Evolutionary conservation across 2,113 vertebrate species (phyloP).

Genomic region (Pomatostomus ruficeps): DNA sequence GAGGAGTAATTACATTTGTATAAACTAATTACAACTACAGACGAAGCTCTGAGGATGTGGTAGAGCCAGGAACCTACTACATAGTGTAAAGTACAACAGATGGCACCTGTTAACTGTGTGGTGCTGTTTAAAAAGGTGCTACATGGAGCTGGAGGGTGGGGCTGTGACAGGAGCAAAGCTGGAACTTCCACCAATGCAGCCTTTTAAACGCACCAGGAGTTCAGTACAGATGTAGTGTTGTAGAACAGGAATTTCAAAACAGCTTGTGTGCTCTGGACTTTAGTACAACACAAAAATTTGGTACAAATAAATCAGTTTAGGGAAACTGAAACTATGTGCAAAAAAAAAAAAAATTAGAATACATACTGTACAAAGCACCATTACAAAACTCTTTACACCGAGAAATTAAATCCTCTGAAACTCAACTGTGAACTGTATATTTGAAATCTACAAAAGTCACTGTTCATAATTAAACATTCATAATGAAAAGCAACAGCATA

Average conservation of each 20-base stretch:
- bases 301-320: constrained; percentile 71
- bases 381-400: constrained; percentile 73
- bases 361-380: constrained; percentile 76
- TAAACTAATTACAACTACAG: constrained; percentile 75
- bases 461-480: constrained; percentile 65
- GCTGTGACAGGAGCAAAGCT: constrained; percentile 44
- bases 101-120: constrained; percentile 43
- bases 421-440: constrained; percentile 57
- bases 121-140: constrained; percentile 63
- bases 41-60: constrained; percentile 70
- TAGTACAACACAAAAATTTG: constrained; percentile 60
- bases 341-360: constrained; percentile 71
- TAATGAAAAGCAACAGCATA: constrained; percentile 62
- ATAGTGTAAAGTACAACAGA: constrained; percentile 60
- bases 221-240: constrained; percentile 73
- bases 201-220: constrained; percentile 61
- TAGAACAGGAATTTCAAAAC: constrained; percentile 27
- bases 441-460: constrained; percentile 67
- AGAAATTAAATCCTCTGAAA: constrained; percentile 70
- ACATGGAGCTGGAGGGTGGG: constrained; percentile 20
- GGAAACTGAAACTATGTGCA: constrained; percentile 79
- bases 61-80: constrained; percentile 63
- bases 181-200: constrained; percentile 52
- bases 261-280: constrained; percentile 71
- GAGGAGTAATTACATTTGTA: constrained; percentile 71